Evolutionary conservation across 2,797 vertebrate species (phyloP).

Genomic region (Argya squamiceps): DNA sequence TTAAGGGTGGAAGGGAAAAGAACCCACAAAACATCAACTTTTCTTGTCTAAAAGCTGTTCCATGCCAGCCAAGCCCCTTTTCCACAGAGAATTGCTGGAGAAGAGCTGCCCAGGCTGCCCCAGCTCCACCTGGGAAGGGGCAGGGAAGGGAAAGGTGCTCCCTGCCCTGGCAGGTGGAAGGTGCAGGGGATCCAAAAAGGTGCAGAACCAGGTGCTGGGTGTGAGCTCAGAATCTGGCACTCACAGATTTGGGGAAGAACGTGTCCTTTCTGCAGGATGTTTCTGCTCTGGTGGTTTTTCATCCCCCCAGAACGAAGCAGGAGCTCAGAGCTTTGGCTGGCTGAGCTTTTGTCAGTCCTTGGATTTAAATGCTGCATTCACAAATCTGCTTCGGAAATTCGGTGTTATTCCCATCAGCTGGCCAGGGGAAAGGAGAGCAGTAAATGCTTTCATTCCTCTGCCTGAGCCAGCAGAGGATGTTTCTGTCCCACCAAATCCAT

Average conservation of each 20-base stretch:
- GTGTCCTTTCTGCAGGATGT: not conserved
- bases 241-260: not conserved
- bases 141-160: not conserved
- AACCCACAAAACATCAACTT: not conserved
- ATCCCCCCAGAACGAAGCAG: not conserved
- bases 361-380: not conserved
- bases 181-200: not conserved
- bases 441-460: not conserved
- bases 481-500: not conserved
- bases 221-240: not conserved
- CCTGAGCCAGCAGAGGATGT: constrained; percentile 13
- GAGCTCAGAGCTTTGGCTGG: not conserved
- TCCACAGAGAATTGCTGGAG: not conserved
- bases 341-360: not conserved
- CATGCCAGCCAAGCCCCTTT: not conserved
- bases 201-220: not conserved
- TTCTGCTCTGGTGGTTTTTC: not conserved
- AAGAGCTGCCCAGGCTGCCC: not conserved
- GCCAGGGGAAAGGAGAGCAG: not conserved
- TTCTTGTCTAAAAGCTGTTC: not conserved
- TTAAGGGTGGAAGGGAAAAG: not conserved
- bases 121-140: not conserved
- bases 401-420: not conserved
- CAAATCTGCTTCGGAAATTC: rapidly evolving
- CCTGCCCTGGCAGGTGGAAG: not conserved